These are phyloP conservation scores for Scortum barcoo DNA, from an alignment of 2,113 vertebrate species.

Conservation along the genomic window DNA sequence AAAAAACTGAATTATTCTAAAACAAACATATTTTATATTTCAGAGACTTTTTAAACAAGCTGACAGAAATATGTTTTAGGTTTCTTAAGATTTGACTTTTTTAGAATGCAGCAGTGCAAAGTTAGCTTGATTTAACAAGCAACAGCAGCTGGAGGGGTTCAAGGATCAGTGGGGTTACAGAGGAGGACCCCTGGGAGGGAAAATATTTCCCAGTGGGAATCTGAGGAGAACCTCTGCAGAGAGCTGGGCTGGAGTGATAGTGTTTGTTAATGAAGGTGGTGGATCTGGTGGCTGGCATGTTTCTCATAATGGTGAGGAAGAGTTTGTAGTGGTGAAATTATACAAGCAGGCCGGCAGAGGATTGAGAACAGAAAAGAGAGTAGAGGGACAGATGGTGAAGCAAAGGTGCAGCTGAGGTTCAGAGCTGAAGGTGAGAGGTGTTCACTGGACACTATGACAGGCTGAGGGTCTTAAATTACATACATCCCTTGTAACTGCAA, in stretches of 20 bases:
- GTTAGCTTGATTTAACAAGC: constrained; percentile 38
- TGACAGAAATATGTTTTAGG: not conserved
- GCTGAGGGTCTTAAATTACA: constrained; percentile 34
- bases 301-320: not conserved
- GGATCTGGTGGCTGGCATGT: not conserved
- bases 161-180: constrained; percentile 30
- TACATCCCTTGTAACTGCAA: not conserved
- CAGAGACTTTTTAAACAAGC: not conserved
- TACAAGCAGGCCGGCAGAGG: not conserved
- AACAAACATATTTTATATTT: not conserved
- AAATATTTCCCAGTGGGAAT: constrained; percentile 48
- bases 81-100: not conserved
- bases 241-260: constrained; percentile 7
- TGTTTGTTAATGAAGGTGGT: not conserved
- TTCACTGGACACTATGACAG: not conserved
- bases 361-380: not conserved
- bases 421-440: constrained; percentile 2
- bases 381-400: not conserved
- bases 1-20: not conserved
- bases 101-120: not conserved
- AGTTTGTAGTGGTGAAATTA: not conserved
- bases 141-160: constrained; percentile 51
- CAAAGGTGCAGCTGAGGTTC: not conserved
- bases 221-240: constrained; percentile 52
- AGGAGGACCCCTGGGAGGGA: constrained; percentile 23